These are phyloP conservation scores for Vespertilio murinus DNA, from an alignment of 2,797 vertebrate genomes.

Conservation along the genomic window DNA sequence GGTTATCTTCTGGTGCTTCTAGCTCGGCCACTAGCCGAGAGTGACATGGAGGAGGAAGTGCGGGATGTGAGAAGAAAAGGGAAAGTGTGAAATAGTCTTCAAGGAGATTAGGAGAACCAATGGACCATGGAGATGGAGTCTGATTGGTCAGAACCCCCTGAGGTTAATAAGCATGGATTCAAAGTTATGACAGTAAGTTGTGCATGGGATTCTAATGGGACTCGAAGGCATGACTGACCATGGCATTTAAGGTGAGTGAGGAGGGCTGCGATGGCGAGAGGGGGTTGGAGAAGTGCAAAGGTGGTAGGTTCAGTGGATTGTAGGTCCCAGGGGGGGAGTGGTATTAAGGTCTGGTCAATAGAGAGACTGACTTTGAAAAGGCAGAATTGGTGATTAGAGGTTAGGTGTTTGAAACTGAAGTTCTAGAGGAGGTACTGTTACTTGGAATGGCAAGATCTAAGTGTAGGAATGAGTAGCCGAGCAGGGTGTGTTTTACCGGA, in stretches of 20 bases:
- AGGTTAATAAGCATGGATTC: background rate
- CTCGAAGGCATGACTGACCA: background rate
- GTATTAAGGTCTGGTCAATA: background rate
- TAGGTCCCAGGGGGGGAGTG: background rate
- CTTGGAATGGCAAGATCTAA: background rate
- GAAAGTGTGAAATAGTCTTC: background rate
- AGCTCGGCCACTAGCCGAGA: background rate
- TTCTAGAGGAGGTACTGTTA: background rate
- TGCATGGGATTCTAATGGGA: background rate
- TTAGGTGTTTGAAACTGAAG: background rate
- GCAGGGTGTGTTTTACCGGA: background rate
- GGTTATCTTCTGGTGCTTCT: background rate
- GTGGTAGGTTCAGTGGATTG: background rate
- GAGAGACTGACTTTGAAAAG: background rate
- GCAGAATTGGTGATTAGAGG: background rate
- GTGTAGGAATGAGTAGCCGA: background rate
- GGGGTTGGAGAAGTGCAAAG: background rate
- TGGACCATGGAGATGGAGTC: background rate
- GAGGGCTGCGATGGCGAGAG: background rate
- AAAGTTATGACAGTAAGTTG: background rate
- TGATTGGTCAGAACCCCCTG: background rate
- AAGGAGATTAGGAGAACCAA: background rate
- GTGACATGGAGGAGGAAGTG: background rate
- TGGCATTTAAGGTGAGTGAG: no score
- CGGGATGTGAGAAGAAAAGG: background rate